Evolutionary conservation across 2,113 vertebrate species (phyloP).

Genomic region (Paradisaea rubra): DNA sequence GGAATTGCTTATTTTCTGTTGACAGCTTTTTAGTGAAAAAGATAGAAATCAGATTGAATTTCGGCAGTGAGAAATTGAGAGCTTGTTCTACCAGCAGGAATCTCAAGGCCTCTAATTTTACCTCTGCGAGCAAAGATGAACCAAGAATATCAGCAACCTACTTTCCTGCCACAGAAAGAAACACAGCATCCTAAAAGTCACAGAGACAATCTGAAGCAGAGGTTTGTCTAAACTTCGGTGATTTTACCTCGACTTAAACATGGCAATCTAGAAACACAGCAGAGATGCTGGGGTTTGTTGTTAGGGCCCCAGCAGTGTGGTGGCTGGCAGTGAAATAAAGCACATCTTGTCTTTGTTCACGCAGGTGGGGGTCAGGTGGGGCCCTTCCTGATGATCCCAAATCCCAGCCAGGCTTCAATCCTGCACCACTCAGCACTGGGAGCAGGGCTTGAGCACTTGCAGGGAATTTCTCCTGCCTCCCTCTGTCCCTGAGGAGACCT

Average conservation of each 20-base stretch:
- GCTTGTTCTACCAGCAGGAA: slow-evolving; percentile 75
- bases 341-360: background rate
- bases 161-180: slow-evolving; percentile 27
- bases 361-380: background rate
- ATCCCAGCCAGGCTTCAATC: background rate
- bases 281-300: background rate
- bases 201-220: background rate
- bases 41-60: slow-evolving; percentile 83
- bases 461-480: background rate
- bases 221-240: background rate
- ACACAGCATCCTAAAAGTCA: slow-evolving; percentile 46
- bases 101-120: slow-evolving; percentile 76
- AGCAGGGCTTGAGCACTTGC: background rate
- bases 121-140: slow-evolving; percentile 71
- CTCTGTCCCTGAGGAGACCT: background rate
- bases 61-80: slow-evolving; percentile 78
- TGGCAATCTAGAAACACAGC: background rate
- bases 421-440: background rate
- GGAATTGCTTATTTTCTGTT: slow-evolving; percentile 78
- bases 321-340: background rate
- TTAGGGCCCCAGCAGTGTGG: background rate
- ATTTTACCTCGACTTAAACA: background rate
- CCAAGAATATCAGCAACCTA: slow-evolving; percentile 67
- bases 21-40: slow-evolving; percentile 80
- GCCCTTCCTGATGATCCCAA: background rate